phyloP scores from a whole-genome alignment of 2,888 invertebrate genomes.

The Peribatodes rhomboidaria region DNA sequence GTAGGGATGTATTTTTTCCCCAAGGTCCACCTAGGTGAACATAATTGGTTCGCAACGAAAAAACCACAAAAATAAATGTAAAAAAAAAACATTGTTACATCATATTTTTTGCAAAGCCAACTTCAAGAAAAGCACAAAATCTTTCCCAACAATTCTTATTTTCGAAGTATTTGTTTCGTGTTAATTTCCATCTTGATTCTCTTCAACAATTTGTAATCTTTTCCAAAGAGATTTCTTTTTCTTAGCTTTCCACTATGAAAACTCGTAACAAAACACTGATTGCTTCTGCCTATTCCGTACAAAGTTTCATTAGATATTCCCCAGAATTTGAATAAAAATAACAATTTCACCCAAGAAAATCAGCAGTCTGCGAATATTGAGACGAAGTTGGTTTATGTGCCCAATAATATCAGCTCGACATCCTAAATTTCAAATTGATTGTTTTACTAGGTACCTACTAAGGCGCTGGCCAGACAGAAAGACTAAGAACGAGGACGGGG shows the following conservation, averaged over 20 bases:
- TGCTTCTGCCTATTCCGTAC: slow-evolving; percentile 10
- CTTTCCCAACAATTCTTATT: too few species aligned
- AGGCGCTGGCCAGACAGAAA: too few species aligned
- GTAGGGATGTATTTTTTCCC: too few species aligned
- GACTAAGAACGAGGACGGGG: too few species aligned
- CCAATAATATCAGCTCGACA: background rate
- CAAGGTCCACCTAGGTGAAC: too few species aligned
- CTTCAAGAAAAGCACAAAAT: too few species aligned
- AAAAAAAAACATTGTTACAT: too few species aligned
- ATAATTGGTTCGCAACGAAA: too few species aligned
- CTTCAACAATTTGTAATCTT: background rate
- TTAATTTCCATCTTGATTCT: slow-evolving; percentile 1
- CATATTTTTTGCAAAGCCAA: too few species aligned
- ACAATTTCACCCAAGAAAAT: background rate
- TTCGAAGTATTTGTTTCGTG: background rate
- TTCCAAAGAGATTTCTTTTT: background rate
- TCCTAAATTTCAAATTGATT: background rate
- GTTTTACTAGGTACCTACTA: background rate
- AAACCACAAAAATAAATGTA: too few species aligned
- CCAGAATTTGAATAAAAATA: slow-evolving; percentile 19
- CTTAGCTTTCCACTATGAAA: slow-evolving; percentile 11
- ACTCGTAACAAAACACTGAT: slow-evolving; percentile 15
- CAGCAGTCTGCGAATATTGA: background rate
- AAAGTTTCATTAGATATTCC: slow-evolving; percentile 18
- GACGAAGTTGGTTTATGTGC: background rate